A percentile compares a stretch with the other conserved stretches of the same genome.
Conservation (phyloP, 2,888 invertebrate genomes). For the Gasteruption jaculator region DNA sequence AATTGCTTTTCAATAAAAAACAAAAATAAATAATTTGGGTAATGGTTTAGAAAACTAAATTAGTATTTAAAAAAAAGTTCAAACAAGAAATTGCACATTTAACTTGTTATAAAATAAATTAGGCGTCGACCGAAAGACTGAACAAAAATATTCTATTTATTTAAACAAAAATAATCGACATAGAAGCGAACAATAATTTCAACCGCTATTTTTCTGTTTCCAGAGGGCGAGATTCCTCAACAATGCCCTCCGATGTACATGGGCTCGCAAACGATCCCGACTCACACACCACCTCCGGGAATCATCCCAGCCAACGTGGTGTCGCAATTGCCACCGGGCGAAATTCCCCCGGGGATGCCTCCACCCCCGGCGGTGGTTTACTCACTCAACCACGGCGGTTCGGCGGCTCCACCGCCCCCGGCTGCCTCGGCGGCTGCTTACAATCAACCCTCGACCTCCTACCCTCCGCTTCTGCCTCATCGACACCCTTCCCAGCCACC, state of each 20-base stretch:
- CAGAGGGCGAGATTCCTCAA: slow-evolving; percentile 33
- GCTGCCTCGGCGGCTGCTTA: slow-evolving; percentile 29
- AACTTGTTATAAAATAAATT: neutral
- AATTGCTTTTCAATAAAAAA: too few relatives aligned
- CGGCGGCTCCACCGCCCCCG: too few relatives aligned
- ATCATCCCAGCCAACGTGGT: slow-evolving; percentile 21
- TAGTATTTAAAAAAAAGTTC: neutral
- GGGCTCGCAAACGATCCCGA: slow-evolving; percentile 24
- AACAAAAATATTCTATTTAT: too few relatives aligned
- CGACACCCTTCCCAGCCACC: slow-evolving; percentile 30
- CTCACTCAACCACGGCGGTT: slow-evolving; percentile 29
- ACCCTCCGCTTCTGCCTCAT: slow-evolving; percentile 25
- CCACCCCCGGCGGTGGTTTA: slow-evolving; percentile 32
- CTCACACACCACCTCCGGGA: too few relatives aligned
- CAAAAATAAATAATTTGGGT: too few relatives aligned
- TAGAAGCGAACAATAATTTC: slow-evolving; percentile 3
- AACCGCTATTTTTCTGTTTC: slow-evolving; percentile 8
- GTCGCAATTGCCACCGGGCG: slow-evolving; percentile 26
- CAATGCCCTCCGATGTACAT: slow-evolving; percentile 39
- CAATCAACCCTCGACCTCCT: slow-evolving; percentile 28
- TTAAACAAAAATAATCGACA: slow-evolving; percentile 11
- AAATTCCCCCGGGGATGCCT: slow-evolving; percentile 28
- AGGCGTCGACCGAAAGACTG: too few relatives aligned
- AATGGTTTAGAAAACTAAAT: too few relatives aligned
- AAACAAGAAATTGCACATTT: neutral